Conservation (phyloP, 30 jellyfish, hydroid and myxozoan genomes). For the Phacellophora camtschatica region DNA sequence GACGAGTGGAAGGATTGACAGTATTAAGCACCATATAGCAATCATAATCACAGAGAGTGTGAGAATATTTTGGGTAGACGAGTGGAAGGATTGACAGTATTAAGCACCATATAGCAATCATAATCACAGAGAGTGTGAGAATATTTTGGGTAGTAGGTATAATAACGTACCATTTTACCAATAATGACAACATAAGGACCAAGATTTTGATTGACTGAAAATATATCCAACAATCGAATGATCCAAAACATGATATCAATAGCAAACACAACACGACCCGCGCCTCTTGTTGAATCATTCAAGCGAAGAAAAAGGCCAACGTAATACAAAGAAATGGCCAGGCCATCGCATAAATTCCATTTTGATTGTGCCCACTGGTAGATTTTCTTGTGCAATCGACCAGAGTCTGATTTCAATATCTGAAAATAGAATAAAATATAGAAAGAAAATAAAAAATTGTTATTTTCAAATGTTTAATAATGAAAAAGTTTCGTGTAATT, state of each 20-base stretch:
- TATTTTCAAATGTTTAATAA: no score
- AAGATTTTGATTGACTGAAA: conserved; percentile 72
- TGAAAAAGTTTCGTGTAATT: no score
- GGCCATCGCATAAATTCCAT: conserved; percentile 89
- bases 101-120: not conserved
- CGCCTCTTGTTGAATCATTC: conserved; percentile 26
- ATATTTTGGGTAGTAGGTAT: not conserved
- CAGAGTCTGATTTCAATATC: conserved; percentile 72
- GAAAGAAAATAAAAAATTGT: no score
- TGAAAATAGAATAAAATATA: no score
- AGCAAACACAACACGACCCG: conserved; percentile 76
- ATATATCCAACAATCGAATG: conserved; percentile 79
- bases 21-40: no score
- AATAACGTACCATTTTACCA: conserved; percentile 80
- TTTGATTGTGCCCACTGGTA: conserved; percentile 68
- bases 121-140: not conserved
- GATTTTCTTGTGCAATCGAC: conserved; percentile 32
- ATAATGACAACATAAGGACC: conserved; percentile 99
- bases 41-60: not conserved
- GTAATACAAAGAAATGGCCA: conserved; percentile 72
- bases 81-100: no score
- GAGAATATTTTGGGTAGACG: not conserved
- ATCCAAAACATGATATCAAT: conserved; percentile 90
- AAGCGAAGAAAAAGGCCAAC: conserved; percentile 72
- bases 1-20: no score